These are phyloP conservation scores for Holotrichia oblita DNA, from an alignment of 1,140 invertebrate genomes.

Conservation along the genomic window DNA sequence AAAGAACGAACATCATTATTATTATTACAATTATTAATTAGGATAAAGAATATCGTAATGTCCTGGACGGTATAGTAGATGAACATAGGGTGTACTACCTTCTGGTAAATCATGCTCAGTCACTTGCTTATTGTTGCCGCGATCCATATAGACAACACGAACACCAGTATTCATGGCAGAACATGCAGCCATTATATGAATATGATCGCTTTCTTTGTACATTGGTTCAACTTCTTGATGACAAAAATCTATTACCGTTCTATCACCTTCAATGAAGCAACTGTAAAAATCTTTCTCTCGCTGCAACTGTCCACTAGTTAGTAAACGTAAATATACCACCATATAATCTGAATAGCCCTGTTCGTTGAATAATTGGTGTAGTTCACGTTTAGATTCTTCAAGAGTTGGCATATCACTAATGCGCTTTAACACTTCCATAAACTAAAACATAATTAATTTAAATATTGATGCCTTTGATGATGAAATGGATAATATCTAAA, in stretches of 20 bases:
- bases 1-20: background rate
- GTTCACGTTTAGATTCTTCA: slow-evolving; percentile 69
- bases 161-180: slow-evolving; percentile 87
- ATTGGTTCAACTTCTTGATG: slow-evolving; percentile 96
- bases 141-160: slow-evolving; percentile 94
- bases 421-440: slow-evolving; percentile 92
- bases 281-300: slow-evolving; percentile 92
- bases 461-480: too few species aligned
- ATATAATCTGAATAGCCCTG: slow-evolving; percentile 94
- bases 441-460: slow-evolving; percentile 67
- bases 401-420: slow-evolving; percentile 71
- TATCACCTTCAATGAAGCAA: slow-evolving; percentile 95
- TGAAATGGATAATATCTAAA: too few species aligned
- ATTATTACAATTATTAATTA: slow-evolving; percentile 37
- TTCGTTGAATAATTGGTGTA: slow-evolving; percentile 85
- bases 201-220: slow-evolving; percentile 98
- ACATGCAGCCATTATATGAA: slow-evolving; percentile 96
- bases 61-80: slow-evolving; percentile 93
- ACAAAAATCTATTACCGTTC: slow-evolving; percentile 75
- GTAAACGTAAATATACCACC: slow-evolving; percentile 92
- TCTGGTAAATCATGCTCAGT: slow-evolving; percentile 94
- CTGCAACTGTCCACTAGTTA: slow-evolving; percentile 94
- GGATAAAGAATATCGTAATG: slow-evolving; percentile 97
- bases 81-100: slow-evolving; percentile 75
- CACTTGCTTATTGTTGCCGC: slow-evolving; percentile 81